These are phyloP conservation scores for Plestiodon gilberti DNA, from an alignment of 2,113 vertebrate species.

Conservation along the genomic window DNA sequence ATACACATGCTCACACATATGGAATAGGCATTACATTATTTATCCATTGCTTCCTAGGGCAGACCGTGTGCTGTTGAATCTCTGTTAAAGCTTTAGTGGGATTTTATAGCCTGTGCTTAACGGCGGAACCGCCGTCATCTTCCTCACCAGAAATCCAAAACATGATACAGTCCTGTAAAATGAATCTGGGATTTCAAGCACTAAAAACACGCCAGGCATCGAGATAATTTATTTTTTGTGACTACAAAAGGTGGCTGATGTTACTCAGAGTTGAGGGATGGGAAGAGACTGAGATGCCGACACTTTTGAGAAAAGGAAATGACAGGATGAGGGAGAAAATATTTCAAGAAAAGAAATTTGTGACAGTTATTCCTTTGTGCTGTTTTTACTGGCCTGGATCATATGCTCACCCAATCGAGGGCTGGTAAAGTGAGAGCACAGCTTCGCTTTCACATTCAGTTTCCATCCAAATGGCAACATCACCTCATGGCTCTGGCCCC, in stretches of 20 bases:
- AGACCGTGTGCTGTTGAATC: constrained; percentile 25
- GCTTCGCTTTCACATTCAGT: too few species aligned
- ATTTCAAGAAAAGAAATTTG: constrained; percentile 9
- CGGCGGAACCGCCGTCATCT: constrained; percentile 17
- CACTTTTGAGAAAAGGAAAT: background rate
- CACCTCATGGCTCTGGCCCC: too few species aligned
- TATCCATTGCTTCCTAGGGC: constrained; percentile 34
- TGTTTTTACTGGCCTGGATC: background rate
- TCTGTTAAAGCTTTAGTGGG: constrained; percentile 32
- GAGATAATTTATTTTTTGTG: constrained; percentile 4
- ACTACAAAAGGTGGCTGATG: constrained; percentile 1
- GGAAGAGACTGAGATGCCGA: background rate
- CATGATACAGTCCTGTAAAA: background rate
- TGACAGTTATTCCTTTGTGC: background rate
- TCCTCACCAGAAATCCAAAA: constrained; percentile 36
- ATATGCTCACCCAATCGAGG: too few species aligned
- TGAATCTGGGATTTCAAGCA: constrained; percentile 24
- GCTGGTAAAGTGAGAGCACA: too few species aligned
- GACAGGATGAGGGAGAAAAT: background rate
- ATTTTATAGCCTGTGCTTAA: constrained; percentile 22
- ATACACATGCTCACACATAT: background rate
- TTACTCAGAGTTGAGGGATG: background rate
- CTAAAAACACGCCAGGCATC: constrained; percentile 15
- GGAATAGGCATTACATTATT: constrained; percentile 29
- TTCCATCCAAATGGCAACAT: too few species aligned